Evolutionary conservation across 1,140 invertebrate genomes (phyloP).

Genomic region (Thaumatotibia leucotreta): DNA sequence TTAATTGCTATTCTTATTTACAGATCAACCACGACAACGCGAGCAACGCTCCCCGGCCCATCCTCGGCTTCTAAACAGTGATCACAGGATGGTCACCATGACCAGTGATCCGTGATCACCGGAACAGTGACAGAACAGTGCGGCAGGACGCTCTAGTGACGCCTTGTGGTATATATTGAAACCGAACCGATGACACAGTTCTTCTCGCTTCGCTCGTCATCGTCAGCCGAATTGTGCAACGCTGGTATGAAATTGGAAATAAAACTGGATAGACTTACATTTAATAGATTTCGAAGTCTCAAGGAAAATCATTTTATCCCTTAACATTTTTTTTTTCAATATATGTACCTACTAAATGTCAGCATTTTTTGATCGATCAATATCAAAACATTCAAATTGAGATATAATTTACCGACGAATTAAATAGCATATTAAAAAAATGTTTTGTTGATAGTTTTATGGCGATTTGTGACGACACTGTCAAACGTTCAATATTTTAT

Average conservation of each 20-base stretch:
- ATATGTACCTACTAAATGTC: too few species aligned
- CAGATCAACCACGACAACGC: not conserved
- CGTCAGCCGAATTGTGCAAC: not conserved
- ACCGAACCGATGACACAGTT: not conserved
- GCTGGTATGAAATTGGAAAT: too few species aligned
- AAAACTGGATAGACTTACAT: too few species aligned
- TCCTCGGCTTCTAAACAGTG: not conserved
- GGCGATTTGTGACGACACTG: not conserved
- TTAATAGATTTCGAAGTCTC: too few species aligned
- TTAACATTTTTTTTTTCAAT: too few species aligned
- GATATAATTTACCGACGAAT: too few species aligned
- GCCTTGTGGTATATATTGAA: conserved; percentile 34
- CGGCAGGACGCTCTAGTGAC: conserved; percentile 27
- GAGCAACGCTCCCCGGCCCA: not conserved
- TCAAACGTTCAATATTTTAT: not conserved
- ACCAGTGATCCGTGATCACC: not conserved
- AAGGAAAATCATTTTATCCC: too few species aligned
- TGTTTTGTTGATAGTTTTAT: conserved; percentile 8
- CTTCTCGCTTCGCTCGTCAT: not conserved
- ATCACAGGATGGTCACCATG: not conserved
- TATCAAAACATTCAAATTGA: too few species aligned
- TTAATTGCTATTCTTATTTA: too few species aligned
- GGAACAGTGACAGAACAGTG: conserved; percentile 7
- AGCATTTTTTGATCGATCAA: too few species aligned
- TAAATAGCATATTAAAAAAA: not conserved